Conservation (phyloP, 2,797 vertebrate species). For the Pangasius macronema region DNA sequence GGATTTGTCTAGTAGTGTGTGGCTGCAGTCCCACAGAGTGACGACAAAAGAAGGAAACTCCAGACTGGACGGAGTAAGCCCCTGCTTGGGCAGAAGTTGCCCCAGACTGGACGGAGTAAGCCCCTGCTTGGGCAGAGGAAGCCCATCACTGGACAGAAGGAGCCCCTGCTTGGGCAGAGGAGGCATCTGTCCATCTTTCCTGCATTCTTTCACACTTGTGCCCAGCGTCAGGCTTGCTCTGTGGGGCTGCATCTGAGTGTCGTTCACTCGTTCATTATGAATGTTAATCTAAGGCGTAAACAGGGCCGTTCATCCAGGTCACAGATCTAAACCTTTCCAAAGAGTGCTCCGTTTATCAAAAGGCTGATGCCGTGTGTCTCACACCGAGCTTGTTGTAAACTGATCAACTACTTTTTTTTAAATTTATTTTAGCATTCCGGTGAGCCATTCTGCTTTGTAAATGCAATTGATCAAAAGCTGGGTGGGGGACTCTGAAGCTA, state of each 20-base stretch:
- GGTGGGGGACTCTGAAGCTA: conserved; percentile 20
- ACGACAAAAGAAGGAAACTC: not conserved
- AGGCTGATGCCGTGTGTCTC: conserved; percentile 32
- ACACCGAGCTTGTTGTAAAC: conserved; percentile 12
- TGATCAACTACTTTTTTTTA: conserved; percentile 34
- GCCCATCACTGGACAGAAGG: not conserved
- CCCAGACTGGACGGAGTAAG: not conserved
- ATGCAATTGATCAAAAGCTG: not conserved
- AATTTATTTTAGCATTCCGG: conserved; percentile 32
- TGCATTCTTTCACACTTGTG: not conserved
- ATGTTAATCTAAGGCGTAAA: conserved; percentile 4
- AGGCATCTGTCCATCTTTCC: not conserved
- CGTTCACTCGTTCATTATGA: not conserved
- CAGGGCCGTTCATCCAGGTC: not conserved
- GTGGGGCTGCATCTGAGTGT: not conserved
- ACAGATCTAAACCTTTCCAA: not conserved
- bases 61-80: not conserved
- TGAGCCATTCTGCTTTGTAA: conserved; percentile 44
- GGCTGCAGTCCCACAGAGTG: not conserved
- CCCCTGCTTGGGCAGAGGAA: not conserved
- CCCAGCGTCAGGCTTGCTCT: not conserved
- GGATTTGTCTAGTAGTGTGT: not conserved
- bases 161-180: not conserved
- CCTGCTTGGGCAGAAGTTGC: not conserved
- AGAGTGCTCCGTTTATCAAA: not conserved